These are phyloP conservation scores for Oscheius sp. DNA, from an alignment of 2,888 invertebrate species.

Conservation along the genomic window DNA sequence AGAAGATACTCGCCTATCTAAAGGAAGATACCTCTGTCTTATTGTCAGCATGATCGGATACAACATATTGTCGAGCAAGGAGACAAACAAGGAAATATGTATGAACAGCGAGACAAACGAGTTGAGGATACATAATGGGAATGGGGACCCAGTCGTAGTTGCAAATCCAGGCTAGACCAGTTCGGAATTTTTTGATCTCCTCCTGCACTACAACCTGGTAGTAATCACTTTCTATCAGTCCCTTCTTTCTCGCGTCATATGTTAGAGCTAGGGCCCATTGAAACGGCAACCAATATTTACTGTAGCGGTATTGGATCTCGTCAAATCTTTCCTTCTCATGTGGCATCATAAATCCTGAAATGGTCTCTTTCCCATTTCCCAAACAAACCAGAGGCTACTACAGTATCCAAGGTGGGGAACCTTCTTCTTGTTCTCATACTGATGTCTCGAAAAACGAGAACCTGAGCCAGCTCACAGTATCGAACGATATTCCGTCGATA, in stretches of 20 bases:
- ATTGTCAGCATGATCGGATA: conserved; percentile 54
- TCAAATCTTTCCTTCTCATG: conserved; percentile 58
- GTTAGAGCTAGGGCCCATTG: conserved; percentile 57
- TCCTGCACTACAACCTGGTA: conserved; percentile 56
- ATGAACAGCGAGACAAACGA: conserved; percentile 63
- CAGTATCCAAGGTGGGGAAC: conserved; percentile 58
- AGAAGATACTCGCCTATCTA: conserved; percentile 2
- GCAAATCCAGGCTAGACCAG: conserved; percentile 61
- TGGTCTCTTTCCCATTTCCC: not conserved
- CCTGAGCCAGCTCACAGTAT: conserved; percentile 52
- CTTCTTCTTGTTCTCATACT: conserved; percentile 53
- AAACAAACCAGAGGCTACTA: conserved; percentile 49
- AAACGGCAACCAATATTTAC: conserved; percentile 60
- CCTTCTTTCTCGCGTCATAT: conserved; percentile 56
- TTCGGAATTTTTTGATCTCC: conserved; percentile 59
- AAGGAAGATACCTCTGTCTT: conserved; percentile 48
- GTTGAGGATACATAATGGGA: conserved; percentile 59
- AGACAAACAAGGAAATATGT: conserved; percentile 66
- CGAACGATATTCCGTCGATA: conserved; percentile 51
- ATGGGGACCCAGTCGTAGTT: conserved; percentile 56
- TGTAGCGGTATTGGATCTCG: conserved; percentile 57
- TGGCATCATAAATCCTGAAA: conserved; percentile 55
- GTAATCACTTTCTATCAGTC: conserved; percentile 55
- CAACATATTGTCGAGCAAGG: conserved; percentile 63
- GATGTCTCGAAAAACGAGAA: conserved; percentile 60